phyloP scores from a whole-genome alignment of 2,888 invertebrate genomes.

The Netelia melanura region DNA sequence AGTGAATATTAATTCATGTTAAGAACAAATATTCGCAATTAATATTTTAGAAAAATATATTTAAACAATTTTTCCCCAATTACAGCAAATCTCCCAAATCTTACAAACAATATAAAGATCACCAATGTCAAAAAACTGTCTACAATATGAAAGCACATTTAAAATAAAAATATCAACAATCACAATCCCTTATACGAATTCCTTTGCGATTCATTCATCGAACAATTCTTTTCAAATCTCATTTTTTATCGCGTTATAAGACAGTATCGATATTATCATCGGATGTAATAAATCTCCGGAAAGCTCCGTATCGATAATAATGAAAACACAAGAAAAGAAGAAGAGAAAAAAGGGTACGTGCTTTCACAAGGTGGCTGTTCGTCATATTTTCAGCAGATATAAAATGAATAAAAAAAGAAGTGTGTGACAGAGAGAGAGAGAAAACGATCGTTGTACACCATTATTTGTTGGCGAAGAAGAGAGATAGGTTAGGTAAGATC shows the following conservation, averaged over 20 bases:
- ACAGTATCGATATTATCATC: conserved; percentile 35
- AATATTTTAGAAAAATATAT: background rate
- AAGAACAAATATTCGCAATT: background rate
- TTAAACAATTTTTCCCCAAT: background rate
- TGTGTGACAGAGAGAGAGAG: background rate
- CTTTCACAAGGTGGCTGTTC: conserved; percentile 43
- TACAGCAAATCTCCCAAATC: no score
- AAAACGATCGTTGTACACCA: conserved; percentile 45
- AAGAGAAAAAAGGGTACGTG: conserved; percentile 21
- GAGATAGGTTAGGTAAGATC: conserved; percentile 63
- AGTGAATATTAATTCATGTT: background rate
- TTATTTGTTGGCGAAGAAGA: conserved; percentile 61
- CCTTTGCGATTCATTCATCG: no score
- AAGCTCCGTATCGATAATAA: conserved; percentile 20
- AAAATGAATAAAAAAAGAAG: background rate
- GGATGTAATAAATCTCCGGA: conserved; percentile 45
- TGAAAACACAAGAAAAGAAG: background rate
- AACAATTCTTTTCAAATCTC: no score
- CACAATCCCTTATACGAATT: no score
- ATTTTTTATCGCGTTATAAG: background rate
- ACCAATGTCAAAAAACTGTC: no score
- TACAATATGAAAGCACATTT: no score
- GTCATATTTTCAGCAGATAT: conserved; percentile 44
- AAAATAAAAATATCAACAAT: no score
- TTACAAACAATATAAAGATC: no score